Evolutionary conservation across 2,113 vertebrate species (phyloP), one percentile per base, ranked within the genome.

Genomic region (Lophius piscatorius): DNA sequence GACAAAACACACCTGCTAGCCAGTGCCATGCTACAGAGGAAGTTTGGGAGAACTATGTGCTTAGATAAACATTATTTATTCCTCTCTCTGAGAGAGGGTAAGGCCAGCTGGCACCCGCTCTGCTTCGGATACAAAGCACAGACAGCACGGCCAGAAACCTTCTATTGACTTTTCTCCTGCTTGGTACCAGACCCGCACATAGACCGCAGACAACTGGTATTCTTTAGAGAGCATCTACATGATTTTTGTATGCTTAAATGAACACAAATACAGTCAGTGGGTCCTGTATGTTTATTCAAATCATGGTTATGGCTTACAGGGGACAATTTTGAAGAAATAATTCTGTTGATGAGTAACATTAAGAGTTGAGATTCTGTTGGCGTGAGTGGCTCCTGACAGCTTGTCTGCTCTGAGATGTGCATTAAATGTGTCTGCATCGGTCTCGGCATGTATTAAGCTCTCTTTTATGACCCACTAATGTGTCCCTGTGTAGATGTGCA

Each of bases 1-100:
- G 93, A 93, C 92, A 92, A 86, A 94, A 92, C 87, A 86, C 94
- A 97, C 94, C 96, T 98, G 94, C 92, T 90, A 88, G 91, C 90
- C 90, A 92, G 90, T 92, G 86, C 90, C 93, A 89, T 81, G 89
- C 92, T 88, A 76, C 87, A 90, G 71, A 94, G 95, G 95, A 96
- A 93, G 93, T 93, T 88, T 84, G 78, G 85, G 57, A 91, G 90
- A 93, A 91, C 90, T 92, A 91, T 93, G 92, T 88, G 82, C 81
- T 91, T 78, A 90, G 91, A 92, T 92, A 94, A 94, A 95, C 91
- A 96, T 90, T 81, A 93, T 93, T 91, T 89, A 93, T 90, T 87
- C 88, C 47, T 75, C 48, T 89, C 81, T 71, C 54, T 61, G 13
- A 20, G 57, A 50, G 61, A 46, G 65, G 57, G 84, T 89, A 86